These are phyloP conservation scores for Teleiodes luculella DNA, from an alignment of 2,888 invertebrate genomes.

Conservation along the genomic window DNA sequence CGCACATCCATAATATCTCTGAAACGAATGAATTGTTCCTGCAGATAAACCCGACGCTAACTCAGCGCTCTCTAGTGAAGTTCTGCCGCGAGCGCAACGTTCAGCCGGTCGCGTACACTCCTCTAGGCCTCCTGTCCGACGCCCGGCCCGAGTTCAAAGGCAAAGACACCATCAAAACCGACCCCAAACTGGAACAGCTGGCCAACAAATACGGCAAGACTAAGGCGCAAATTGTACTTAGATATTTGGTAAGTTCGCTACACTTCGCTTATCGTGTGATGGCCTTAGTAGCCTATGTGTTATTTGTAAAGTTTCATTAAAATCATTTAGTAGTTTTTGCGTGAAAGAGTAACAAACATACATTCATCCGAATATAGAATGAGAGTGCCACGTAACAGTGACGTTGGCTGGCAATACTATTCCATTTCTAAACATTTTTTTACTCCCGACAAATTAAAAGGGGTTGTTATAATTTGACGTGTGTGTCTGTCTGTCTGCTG, in stretches of 20 bases:
- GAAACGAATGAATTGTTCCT: background rate
- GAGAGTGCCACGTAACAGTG: no score
- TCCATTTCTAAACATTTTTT: no score
- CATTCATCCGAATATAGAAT: no score
- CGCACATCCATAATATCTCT: no score
- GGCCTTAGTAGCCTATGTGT: background rate
- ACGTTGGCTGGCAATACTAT: no score
- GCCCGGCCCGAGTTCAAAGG: constrained; percentile 68
- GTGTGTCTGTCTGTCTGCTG: no score
- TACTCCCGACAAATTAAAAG: no score
- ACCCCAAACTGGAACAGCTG: constrained; percentile 75
- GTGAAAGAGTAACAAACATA: no score
- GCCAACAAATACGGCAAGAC: constrained; percentile 82
- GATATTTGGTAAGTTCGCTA: constrained; percentile 79
- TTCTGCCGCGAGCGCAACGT: constrained; percentile 83
- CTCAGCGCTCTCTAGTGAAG: constrained; percentile 83
- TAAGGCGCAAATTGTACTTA: constrained; percentile 81
- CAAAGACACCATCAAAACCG: constrained; percentile 78
- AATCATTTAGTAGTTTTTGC: no score
- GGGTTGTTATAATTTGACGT: no score
- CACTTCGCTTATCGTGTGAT: constrained; percentile 10
- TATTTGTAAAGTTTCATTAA: no score
- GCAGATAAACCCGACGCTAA: constrained; percentile 82
- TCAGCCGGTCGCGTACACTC: constrained; percentile 85
- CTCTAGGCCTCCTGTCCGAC: constrained; percentile 78